phyloP scores from a whole-genome alignment of 2,888 invertebrate species.

The Scelioninae gen. 2 region DNA sequence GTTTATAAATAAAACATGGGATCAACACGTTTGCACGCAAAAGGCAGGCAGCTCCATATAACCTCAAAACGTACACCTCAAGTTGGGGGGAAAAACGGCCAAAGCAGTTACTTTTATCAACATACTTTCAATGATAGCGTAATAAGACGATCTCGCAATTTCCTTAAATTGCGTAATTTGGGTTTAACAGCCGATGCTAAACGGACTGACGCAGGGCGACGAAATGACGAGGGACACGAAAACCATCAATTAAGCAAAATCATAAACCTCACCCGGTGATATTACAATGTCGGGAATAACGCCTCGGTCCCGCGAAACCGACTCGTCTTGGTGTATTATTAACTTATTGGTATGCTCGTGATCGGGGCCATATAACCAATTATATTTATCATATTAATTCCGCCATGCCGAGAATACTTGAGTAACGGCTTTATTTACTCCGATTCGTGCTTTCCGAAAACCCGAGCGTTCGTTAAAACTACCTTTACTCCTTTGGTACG shows the following conservation, averaged over 20 bases:
- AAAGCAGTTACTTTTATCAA: slow-evolving; percentile 37
- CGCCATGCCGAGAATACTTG: slow-evolving; percentile 28
- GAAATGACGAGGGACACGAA: slow-evolving; percentile 55
- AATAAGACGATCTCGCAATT: slow-evolving; percentile 65
- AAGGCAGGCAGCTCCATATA: too few species aligned
- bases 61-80: too few species aligned
- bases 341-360: slow-evolving; percentile 35
- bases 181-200: slow-evolving; percentile 57
- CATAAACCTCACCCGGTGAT: slow-evolving; percentile 63
- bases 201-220: slow-evolving; percentile 35
- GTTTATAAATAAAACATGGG: too few species aligned
- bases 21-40: too few species aligned
- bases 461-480: too few species aligned
- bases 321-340: slow-evolving; percentile 24
- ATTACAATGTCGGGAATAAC: slow-evolving; percentile 59
- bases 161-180: slow-evolving; percentile 69
- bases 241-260: slow-evolving; percentile 70
- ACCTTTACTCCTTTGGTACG: too few species aligned
- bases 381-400: slow-evolving; percentile 52
- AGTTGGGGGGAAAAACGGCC: slow-evolving; percentile 5
- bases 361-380: slow-evolving; percentile 16
- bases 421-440: slow-evolving; percentile 20
- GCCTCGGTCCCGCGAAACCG: slow-evolving; percentile 43
- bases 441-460: too few species aligned
- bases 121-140: slow-evolving; percentile 39